A percentile compares a stretch with the other conserved stretches of the same genome.
Conservation (phyloP, 2,113 vertebrate species). For the Stomatorhinus ivindoensis region DNA sequence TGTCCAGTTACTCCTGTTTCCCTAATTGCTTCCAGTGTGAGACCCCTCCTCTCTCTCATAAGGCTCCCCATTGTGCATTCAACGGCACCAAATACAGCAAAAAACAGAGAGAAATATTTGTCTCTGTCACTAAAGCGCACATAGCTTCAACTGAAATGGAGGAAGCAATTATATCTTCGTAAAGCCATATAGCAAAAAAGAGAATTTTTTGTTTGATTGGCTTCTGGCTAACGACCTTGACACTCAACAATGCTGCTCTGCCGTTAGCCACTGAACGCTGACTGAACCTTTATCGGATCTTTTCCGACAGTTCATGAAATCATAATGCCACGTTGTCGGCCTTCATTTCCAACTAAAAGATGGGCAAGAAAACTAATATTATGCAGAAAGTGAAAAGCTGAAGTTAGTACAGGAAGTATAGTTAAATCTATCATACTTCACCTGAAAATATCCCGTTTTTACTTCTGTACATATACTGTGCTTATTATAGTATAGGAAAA, state of each 20-base stretch:
- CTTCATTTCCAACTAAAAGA: neutral
- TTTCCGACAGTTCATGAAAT: neutral
- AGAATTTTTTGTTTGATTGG: neutral
- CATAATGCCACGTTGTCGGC: neutral
- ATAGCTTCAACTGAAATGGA: neutral
- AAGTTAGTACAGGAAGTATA: neutral
- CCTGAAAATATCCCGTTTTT: neutral
- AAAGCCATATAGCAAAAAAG: neutral
- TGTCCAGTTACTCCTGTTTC: neutral
- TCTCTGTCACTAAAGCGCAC: neutral
- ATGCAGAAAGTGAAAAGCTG: neutral
- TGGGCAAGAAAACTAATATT: neutral
- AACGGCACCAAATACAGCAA: neutral
- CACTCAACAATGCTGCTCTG: neutral
- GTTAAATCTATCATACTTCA: neutral
- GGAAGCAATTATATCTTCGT: neutral
- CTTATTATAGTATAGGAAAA: neutral
- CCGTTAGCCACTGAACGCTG: neutral
- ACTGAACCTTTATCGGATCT: neutral
- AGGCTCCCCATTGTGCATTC: neutral
- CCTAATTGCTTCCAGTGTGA: conserved; percentile 11
- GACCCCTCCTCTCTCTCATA: neutral
- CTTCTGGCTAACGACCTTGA: neutral
- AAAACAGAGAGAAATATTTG: neutral
- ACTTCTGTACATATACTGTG: neutral